A percentile compares a stretch with the other conserved stretches of the same genome.
Evolutionary conservation across 2,888 invertebrate species (phyloP).

Genomic region (Trichacis sp.): DNA sequence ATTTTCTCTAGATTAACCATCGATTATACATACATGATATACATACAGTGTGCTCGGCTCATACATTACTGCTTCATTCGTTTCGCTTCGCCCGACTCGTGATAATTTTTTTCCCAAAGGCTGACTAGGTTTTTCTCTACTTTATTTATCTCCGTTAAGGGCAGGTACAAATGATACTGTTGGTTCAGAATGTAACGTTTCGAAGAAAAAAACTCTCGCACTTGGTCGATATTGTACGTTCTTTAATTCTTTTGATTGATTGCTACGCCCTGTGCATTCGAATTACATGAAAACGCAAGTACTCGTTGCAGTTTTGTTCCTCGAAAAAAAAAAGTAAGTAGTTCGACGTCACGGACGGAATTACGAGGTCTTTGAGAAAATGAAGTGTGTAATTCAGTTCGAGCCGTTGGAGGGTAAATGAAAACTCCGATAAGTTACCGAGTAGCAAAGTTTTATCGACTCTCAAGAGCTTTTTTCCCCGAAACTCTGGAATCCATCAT

Average conservation of each 20-base stretch:
- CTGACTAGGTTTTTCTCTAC: constrained; percentile 25
- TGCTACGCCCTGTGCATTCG: too few relatives aligned
- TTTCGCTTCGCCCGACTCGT: constrained; percentile 7
- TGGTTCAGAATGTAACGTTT: constrained; percentile 17
- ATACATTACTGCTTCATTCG: background rate
- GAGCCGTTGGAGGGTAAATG: background rate
- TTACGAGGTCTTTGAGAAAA: too few relatives aligned
- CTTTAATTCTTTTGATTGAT: constrained; percentile 20
- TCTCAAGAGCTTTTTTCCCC: background rate
- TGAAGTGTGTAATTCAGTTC: background rate
- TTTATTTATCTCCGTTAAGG: constrained; percentile 11
- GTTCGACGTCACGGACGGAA: too few relatives aligned
- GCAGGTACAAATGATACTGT: constrained; percentile 30
- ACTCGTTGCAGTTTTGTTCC: too few relatives aligned
- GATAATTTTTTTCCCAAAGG: constrained; percentile 13
- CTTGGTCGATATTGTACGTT: background rate
- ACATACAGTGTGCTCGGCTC: background rate
- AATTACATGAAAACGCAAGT: constrained; percentile 4
- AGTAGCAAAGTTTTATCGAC: background rate
- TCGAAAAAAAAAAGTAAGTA: too few relatives aligned
- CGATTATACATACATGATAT: constrained; percentile 1
- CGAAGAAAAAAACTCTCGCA: background rate
- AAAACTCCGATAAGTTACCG: background rate
- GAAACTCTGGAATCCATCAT: background rate
- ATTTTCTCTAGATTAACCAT: constrained; percentile 1